phyloP scores from a whole-genome alignment of 2,113 vertebrate species.

The Proteles cristata region DNA sequence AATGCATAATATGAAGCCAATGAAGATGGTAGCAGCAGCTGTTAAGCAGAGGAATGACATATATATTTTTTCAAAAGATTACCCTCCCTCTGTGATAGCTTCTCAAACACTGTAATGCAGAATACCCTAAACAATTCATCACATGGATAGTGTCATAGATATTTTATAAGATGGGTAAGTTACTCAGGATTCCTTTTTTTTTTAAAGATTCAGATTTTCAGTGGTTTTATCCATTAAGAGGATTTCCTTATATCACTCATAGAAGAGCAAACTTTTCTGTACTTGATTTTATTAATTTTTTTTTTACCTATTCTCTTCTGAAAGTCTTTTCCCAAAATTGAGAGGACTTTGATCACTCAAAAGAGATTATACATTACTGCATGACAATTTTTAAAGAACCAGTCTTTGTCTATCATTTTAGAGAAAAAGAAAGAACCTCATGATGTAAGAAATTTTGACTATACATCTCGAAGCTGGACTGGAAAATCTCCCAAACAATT shows the following conservation, averaged over 20 bases:
- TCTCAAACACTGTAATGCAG: neutral
- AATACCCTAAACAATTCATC: neutral
- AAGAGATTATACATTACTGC: slow-evolving; percentile 2
- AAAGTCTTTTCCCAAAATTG: neutral
- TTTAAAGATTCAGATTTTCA: neutral
- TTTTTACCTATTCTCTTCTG: neutral
- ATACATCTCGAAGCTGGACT: slow-evolving; percentile 98
- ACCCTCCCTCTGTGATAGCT: neutral
- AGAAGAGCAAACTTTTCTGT: slow-evolving; percentile 28
- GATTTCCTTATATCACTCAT: neutral
- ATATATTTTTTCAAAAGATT: slow-evolving; percentile 27
- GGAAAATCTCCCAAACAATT: slow-evolving; percentile 99
- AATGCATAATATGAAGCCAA: neutral
- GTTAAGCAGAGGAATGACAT: neutral
- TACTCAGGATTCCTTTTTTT: neutral
- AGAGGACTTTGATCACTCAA: neutral
- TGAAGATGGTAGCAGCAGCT: neutral
- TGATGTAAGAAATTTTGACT: slow-evolving; percentile 97
- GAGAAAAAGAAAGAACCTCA: slow-evolving; percentile 93
- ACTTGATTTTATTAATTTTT: neutral
- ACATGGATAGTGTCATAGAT: neutral
- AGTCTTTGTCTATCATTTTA: slow-evolving; percentile 69
- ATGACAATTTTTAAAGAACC: neutral
- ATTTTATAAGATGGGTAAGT: neutral
- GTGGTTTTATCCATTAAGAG: neutral